Evolutionary conservation across 2,797 vertebrate species (phyloP).

Genomic region (Gymnothorax javanicus): DNA sequence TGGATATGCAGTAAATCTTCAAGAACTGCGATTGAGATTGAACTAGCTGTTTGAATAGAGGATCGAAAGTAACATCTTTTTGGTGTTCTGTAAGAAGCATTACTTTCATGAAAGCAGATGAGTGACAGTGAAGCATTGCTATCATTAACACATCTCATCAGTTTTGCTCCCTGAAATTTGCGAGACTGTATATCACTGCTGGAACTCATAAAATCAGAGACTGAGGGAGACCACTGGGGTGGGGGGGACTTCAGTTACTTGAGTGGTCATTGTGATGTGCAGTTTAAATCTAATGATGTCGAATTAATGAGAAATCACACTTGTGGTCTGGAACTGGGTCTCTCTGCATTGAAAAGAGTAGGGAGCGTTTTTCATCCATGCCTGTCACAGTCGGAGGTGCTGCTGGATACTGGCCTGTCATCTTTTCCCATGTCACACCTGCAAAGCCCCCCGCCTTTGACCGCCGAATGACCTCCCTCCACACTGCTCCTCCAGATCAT

Average conservation of each 20-base stretch:
- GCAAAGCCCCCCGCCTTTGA: neutral
- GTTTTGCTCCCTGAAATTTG: neutral
- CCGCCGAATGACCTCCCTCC: constrained; percentile 46
- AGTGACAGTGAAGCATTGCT: neutral
- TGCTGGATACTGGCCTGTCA: neutral
- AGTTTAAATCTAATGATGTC: neutral
- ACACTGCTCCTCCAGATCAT: constrained; percentile 42
- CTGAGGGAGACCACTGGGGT: neutral
- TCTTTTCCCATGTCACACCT: neutral
- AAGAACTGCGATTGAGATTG: neutral
- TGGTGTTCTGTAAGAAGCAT: neutral
- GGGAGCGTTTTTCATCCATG: neutral
- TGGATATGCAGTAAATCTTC: neutral
- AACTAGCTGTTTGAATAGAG: neutral
- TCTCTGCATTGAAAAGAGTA: neutral
- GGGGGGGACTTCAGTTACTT: neutral
- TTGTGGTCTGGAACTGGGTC: neutral
- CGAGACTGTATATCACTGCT: neutral
- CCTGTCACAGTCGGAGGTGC: neutral
- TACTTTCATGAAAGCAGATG: neutral
- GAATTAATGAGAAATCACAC: neutral
- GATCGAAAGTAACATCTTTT: neutral
- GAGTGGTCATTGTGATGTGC: neutral
- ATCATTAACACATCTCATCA: neutral
- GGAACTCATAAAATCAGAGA: neutral